Conservation (phyloP, 2,888 invertebrate species). For the Oscheius sp. region DNA sequence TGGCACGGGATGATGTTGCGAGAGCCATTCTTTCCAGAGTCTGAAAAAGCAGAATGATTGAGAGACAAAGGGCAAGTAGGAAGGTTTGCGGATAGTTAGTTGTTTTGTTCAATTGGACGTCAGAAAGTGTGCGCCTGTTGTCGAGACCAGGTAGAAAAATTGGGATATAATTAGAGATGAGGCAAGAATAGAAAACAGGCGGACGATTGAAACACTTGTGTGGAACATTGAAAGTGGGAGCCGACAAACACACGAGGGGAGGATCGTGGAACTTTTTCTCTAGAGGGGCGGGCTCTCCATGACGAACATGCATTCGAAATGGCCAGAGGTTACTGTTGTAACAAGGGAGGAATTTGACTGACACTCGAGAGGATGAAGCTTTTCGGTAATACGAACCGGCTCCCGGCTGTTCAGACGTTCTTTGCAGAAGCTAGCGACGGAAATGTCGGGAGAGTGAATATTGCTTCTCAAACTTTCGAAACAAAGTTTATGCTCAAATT, state of each 20-base stretch:
- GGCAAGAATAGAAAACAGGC: too few relatives aligned
- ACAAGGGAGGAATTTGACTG: constrained; percentile 15
- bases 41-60: constrained; percentile 10
- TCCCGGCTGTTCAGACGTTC: constrained; percentile 5
- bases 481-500: too few relatives aligned
- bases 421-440: too few relatives aligned
- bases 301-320: constrained; percentile 31
- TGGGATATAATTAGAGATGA: too few relatives aligned
- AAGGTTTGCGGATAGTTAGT: neutral
- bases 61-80: neutral
- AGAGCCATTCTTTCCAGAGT: constrained; percentile 39
- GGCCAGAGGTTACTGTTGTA: constrained; percentile 12
- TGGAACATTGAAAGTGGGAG: too few relatives aligned
- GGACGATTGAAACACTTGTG: too few relatives aligned
- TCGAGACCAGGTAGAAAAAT: too few relatives aligned
- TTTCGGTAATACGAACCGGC: constrained; percentile 1
- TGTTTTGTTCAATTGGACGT: neutral
- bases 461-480: too few relatives aligned
- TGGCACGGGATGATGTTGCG: constrained; percentile 47
- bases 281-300: neutral
- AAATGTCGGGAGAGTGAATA: too few relatives aligned
- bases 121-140: too few relatives aligned
- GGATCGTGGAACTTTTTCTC: too few relatives aligned
- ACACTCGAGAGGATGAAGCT: constrained; percentile 17
- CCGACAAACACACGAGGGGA: too few relatives aligned